Evolutionary conservation across 2,113 vertebrate species (phyloP).

Genomic region (Hoplias malabaricus): DNA sequence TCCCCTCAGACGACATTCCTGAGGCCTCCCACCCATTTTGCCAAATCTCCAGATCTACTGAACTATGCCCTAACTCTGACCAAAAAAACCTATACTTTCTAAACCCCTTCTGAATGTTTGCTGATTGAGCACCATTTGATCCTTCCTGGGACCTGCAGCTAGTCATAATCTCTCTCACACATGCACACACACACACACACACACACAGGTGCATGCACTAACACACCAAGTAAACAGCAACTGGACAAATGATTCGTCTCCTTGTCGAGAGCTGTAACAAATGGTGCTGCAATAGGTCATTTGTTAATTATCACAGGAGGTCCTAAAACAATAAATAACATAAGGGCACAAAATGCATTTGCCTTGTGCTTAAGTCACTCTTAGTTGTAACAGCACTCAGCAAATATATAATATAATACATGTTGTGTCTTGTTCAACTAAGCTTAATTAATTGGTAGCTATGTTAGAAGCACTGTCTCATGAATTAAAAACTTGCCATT

Average conservation of each 20-base stretch:
- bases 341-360: not conserved
- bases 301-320: not conserved
- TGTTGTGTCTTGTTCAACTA: not conserved
- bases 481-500: too few relatives aligned
- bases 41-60: conserved; percentile 32
- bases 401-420: not conserved
- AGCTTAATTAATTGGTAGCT: not conserved
- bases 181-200: not conserved
- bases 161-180: conserved; percentile 19
- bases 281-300: not conserved
- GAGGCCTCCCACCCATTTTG: conserved; percentile 10
- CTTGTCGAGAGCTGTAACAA: not conserved
- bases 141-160: conserved; percentile 8
- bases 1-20: conserved; percentile 40
- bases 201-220: conserved; percentile 32
- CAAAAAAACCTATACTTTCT: conserved; percentile 23
- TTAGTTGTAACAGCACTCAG: not conserved
- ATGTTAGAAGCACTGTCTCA: too few relatives aligned
- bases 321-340: not conserved
- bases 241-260: not conserved
- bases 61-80: conserved; percentile 38
- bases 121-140: conserved; percentile 36
- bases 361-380: not conserved
- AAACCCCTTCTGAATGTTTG: conserved; percentile 31
- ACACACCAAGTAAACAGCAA: not conserved